phyloP scores from a whole-genome alignment of 1,140 invertebrate species.

The Drosophila asahinai region DNA sequence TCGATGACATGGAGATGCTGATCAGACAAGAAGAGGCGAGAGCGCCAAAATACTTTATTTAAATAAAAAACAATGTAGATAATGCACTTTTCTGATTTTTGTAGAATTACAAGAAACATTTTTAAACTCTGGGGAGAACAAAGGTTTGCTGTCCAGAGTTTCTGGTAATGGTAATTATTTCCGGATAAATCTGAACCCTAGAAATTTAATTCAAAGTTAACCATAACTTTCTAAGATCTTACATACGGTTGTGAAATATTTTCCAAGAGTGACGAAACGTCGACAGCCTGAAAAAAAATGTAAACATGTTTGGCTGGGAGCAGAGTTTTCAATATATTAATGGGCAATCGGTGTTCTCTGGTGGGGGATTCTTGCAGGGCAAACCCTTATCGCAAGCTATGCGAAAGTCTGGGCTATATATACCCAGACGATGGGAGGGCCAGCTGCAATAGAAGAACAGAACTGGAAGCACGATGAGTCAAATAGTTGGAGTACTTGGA shows the following conservation, averaged over 20 bases:
- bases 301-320: neutral
- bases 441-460: conserved; percentile 1
- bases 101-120: neutral
- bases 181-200: neutral
- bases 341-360: conserved; percentile 21
- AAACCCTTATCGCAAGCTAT: conserved; percentile 25
- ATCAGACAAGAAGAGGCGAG: neutral
- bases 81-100: neutral
- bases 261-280: neutral
- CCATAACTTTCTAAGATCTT: neutral
- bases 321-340: conserved; percentile 26
- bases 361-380: conserved; percentile 2
- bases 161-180: neutral
- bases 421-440: neutral
- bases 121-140: neutral
- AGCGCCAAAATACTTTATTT: neutral
- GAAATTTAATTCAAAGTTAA: neutral
- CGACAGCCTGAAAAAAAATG: conserved; percentile 1
- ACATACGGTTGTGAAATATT: neutral
- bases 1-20: neutral
- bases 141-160: neutral
- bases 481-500: conserved; percentile 22
- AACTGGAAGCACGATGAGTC: conserved; percentile 38
- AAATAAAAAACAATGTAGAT: neutral
- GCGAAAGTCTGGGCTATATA: conserved; percentile 33